phyloP scores from a whole-genome alignment of 2,888 invertebrate species.

The Drosophila neutralis region DNA sequence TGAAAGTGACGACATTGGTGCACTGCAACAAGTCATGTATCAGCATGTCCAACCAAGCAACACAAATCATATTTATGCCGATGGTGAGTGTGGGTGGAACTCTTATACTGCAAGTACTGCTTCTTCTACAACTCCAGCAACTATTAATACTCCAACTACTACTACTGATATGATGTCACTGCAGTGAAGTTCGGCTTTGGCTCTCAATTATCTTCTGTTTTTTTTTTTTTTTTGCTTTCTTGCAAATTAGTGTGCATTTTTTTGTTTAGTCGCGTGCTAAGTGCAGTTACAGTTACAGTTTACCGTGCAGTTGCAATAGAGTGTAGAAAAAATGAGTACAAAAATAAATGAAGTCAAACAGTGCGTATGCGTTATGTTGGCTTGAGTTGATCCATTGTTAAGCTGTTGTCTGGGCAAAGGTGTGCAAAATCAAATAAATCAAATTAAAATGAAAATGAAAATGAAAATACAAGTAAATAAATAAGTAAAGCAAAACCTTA shows the following conservation, averaged over 20 bases:
- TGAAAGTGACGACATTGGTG: slow-evolving; percentile 85
- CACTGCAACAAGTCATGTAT: slow-evolving; percentile 85
- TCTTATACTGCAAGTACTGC: neutral
- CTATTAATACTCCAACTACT: neutral
- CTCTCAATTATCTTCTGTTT: neutral
- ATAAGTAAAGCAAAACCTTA: neutral
- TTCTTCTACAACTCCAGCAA: neutral
- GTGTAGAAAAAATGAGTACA: neutral
- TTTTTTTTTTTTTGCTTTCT: neutral
- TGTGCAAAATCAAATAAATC: neutral
- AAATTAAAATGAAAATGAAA: neutral
- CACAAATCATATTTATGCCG: slow-evolving; percentile 84
- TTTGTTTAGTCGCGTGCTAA: slow-evolving; percentile 6
- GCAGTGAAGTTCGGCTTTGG: slow-evolving; percentile 2
- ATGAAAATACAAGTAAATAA: neutral
- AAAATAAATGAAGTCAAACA: neutral
- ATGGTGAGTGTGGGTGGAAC: slow-evolving; percentile 80
- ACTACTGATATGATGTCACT: neutral
- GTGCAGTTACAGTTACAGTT: slow-evolving; percentile 8
- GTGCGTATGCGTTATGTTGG: slow-evolving; percentile 9
- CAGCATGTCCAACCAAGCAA: slow-evolving; percentile 85
- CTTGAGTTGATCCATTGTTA: neutral
- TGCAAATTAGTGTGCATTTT: slow-evolving; percentile 10
- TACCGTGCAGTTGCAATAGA: neutral
- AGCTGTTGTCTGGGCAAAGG: neutral